These are phyloP conservation scores for Sesamia inferens DNA, from an alignment of 2,888 invertebrate species.

Conservation along the genomic window DNA sequence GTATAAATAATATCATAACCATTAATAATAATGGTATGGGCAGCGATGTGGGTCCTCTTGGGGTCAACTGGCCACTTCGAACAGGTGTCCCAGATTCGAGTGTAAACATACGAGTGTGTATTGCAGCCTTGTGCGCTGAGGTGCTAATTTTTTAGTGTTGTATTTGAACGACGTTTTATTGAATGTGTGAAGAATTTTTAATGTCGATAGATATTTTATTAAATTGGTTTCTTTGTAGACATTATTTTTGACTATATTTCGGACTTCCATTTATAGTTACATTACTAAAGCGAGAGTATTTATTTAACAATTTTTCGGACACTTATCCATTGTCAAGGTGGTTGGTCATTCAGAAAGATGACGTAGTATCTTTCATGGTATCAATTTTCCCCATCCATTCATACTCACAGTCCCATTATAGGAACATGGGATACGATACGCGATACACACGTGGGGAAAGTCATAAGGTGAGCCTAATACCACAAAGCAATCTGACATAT, in stretches of 20 bases:
- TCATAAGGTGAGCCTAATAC: neutral
- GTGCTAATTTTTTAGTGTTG: slow-evolving; percentile 30
- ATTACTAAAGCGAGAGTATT: no score
- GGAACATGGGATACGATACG: no score
- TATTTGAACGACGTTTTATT: slow-evolving; percentile 18
- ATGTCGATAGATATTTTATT: neutral
- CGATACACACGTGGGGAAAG: no score
- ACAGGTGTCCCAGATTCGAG: slow-evolving; percentile 71
- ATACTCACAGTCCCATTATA: no score
- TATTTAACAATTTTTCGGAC: no score
- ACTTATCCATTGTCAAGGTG: neutral
- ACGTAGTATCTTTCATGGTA: neutral
- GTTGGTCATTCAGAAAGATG: neutral
- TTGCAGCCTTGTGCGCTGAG: slow-evolving; percentile 18
- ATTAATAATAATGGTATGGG: slow-evolving; percentile 57
- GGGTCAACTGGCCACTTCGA: slow-evolving; percentile 67
- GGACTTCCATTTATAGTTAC: neutral
- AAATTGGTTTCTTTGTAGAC: neutral
- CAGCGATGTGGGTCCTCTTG: slow-evolving; percentile 44
- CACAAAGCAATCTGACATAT: neutral
- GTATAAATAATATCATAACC: slow-evolving; percentile 51
- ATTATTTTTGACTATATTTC: neutral
- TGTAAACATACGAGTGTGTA: slow-evolving; percentile 53
- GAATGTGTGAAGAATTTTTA: slow-evolving; percentile 2
- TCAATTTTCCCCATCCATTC: neutral